Conservation (phyloP, 1,140 invertebrate species). For the Hesperophylax magnus region DNA sequence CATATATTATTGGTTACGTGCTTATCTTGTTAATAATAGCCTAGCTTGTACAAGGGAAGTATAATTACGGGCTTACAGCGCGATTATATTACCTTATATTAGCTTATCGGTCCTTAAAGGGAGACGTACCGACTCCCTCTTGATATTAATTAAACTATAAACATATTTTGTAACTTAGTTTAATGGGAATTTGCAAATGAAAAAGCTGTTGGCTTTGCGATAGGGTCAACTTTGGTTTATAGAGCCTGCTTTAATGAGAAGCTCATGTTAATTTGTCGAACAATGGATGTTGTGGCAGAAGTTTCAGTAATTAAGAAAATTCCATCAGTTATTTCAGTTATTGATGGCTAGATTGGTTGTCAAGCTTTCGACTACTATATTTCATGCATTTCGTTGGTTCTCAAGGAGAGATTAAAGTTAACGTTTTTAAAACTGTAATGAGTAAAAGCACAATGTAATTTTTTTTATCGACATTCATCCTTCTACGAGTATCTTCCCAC, state of each 20-base stretch:
- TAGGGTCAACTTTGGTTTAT: conserved; percentile 33
- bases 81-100: conserved; percentile 38
- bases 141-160: conserved; percentile 39
- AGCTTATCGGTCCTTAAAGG: conserved; percentile 11
- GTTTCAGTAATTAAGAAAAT: no score
- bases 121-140: conserved; percentile 14
- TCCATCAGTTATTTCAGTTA: no score
- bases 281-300: no score
- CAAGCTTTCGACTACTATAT: no score
- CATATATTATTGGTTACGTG: conserved; percentile 32
- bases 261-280: neutral
- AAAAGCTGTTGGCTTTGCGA: conserved; percentile 29
- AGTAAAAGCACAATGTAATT: no score
- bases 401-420: no score
- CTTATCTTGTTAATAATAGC: conserved; percentile 50
- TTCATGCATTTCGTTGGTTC: no score
- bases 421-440: no score
- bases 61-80: conserved; percentile 45
- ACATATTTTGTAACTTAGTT: conserved; percentile 36
- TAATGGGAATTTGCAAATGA: conserved; percentile 33
- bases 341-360: no score
- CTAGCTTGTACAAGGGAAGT: conserved; percentile 41
- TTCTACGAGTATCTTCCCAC: no score
- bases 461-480: no score
- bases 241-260: neutral